Conservation (phyloP, 53 echinoderm and acorn worm species). For the Pentamera pediparva region DNA sequence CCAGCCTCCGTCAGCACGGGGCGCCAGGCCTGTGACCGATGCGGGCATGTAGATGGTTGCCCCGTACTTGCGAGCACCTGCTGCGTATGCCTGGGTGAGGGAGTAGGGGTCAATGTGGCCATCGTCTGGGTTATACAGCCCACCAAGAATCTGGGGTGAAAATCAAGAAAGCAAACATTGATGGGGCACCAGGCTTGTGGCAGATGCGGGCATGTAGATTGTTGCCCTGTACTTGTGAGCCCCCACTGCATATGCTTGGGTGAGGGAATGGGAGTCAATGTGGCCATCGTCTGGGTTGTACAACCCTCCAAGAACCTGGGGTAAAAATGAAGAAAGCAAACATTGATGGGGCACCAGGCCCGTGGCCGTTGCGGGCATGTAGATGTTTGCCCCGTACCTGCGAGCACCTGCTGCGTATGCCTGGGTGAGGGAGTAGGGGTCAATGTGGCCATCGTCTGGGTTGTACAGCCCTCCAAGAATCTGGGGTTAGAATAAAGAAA, state of each 20-base stretch:
- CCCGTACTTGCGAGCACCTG: constrained; percentile 89
- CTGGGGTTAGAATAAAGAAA: no score
- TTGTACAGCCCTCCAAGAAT: constrained; percentile 73
- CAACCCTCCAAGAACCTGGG: constrained; percentile 74
- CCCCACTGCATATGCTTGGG: constrained; percentile 94
- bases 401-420: constrained; percentile 86
- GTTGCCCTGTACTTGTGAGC: constrained; percentile 90
- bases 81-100: constrained; percentile 91
- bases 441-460: constrained; percentile 85
- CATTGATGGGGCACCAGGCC: constrained; percentile 44
- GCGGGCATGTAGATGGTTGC: constrained; percentile 83
- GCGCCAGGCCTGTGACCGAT: constrained; percentile 43
- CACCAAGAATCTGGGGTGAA: constrained; percentile 61
- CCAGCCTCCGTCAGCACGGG: constrained; percentile 74
- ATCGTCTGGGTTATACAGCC: constrained; percentile 66
- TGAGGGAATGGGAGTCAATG: constrained; percentile 96
- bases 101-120: constrained; percentile 98
- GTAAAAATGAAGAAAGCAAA: no score
- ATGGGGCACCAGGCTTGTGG: constrained; percentile 40
- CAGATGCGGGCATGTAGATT: constrained; percentile 71
- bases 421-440: constrained; percentile 98
- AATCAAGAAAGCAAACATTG: no score
- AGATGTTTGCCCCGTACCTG: constrained; percentile 90
- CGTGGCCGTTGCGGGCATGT: constrained; percentile 58
- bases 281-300: constrained; percentile 79